phyloP scores from a whole-genome alignment of 2,113 vertebrate genomes.

The Copsychus sechellarum region DNA sequence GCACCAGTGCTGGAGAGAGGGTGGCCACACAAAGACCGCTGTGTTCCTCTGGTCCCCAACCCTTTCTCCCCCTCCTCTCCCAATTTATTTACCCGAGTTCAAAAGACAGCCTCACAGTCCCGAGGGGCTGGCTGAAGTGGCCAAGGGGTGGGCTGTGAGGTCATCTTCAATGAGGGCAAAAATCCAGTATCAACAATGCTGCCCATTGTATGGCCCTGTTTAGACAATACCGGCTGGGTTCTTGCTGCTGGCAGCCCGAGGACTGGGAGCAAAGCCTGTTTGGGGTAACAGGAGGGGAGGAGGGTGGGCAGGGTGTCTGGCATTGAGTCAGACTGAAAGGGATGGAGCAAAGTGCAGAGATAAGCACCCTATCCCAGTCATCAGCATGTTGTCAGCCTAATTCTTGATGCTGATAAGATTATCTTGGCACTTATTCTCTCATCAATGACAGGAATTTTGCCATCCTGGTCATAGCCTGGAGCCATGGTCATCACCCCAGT shows the following conservation, averaged over 20 bases:
- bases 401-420: not conserved
- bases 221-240: slow-evolving; percentile 52
- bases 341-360: slow-evolving; percentile 27
- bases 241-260: slow-evolving; percentile 12
- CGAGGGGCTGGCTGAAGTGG: slow-evolving; percentile 58
- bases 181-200: slow-evolving; percentile 64
- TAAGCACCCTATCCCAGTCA: not conserved
- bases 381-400: not conserved
- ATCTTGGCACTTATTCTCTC: not conserved
- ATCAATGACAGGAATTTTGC: not conserved
- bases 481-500: not conserved
- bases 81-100: slow-evolving; percentile 62
- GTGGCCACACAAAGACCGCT: slow-evolving; percentile 37
- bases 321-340: not conserved
- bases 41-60: slow-evolving; percentile 51
- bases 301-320: not conserved
- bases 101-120: slow-evolving; percentile 64
- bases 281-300: not conserved
- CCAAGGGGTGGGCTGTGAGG: slow-evolving; percentile 66
- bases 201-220: slow-evolving; percentile 57
- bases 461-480: not conserved
- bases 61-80: slow-evolving; percentile 43
- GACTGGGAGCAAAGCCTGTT: not conserved
- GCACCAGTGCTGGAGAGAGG: slow-evolving; percentile 29
- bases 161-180: slow-evolving; percentile 63